phyloP scores from a whole-genome alignment of 2,888 invertebrate genomes.

The Nemotelus pantherinus region DNA sequence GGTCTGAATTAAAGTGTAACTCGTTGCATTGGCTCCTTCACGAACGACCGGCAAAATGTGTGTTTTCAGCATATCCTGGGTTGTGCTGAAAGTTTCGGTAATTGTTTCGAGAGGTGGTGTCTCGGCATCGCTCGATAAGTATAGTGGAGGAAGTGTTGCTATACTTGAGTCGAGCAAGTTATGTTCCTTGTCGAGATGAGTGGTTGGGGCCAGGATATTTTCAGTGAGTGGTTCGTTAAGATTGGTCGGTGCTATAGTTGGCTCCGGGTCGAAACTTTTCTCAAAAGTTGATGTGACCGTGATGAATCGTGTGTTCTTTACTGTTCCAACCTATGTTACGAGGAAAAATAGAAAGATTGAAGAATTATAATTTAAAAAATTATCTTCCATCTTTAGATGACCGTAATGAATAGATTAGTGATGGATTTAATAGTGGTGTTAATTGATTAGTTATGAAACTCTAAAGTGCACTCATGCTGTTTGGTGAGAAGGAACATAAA shows the following conservation, averaged over 20 bases:
- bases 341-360: constrained; percentile 1
- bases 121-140: constrained; percentile 78
- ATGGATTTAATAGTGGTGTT: background rate
- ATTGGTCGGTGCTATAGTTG: constrained; percentile 68
- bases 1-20: constrained; percentile 86
- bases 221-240: constrained; percentile 84
- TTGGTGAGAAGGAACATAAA: too few species aligned
- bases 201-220: constrained; percentile 84
- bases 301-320: constrained; percentile 86
- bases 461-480: too few species aligned
- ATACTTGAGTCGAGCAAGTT: constrained; percentile 79
- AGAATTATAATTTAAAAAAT: background rate
- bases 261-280: constrained; percentile 74
- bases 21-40: constrained; percentile 77
- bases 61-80: constrained; percentile 87
- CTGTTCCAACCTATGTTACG: constrained; percentile 78
- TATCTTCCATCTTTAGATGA: too few species aligned
- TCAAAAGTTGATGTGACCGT: constrained; percentile 88
- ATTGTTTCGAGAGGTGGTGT: constrained; percentile 88
- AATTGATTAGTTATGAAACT: background rate
- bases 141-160: constrained; percentile 83
- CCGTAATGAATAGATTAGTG: background rate
- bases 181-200: constrained; percentile 77
- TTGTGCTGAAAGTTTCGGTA: constrained; percentile 91
- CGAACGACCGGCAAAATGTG: constrained; percentile 86